Conservation (phyloP, 2,797 vertebrate genomes). For the Lophius americanus region DNA sequence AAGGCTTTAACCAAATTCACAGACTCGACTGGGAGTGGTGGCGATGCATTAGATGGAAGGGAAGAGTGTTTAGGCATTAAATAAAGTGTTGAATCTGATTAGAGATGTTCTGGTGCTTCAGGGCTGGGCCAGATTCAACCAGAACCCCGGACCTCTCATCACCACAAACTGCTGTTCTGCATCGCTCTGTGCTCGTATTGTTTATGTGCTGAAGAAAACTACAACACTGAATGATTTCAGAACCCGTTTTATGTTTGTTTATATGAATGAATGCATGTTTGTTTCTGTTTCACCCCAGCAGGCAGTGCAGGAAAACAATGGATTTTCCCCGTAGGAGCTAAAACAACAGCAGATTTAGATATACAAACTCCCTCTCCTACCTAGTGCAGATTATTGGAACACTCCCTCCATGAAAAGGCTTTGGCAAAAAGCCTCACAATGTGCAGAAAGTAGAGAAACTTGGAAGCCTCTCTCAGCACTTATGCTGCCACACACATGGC, state of each 20-base stretch:
- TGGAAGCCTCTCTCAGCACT: conserved; percentile 51
- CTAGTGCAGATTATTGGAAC: conserved; percentile 64
- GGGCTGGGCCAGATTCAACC: conserved; percentile 50
- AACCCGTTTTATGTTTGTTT: conserved; percentile 4
- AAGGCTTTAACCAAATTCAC: conserved; percentile 1
- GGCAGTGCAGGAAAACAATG: conserved; percentile 67
- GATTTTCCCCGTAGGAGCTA: conserved; percentile 65
- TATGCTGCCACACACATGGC: conserved; percentile 67
- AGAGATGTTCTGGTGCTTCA: conserved; percentile 29
- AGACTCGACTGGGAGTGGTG: conserved; percentile 18
- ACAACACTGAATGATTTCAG: conserved; percentile 12
- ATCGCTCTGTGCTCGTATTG: conserved; percentile 21
- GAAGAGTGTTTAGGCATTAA: conserved; percentile 29
- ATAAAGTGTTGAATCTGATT: conserved; percentile 39
- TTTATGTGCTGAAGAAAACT: conserved; percentile 12
- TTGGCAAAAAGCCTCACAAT: conserved; percentile 37
- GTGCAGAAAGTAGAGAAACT: conserved; percentile 45
- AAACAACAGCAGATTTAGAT: conserved; percentile 68
- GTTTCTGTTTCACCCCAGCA: conserved; percentile 33
- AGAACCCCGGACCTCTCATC: conserved; percentile 53
- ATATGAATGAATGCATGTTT: conserved; percentile 6
- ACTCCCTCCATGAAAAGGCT: conserved; percentile 47
- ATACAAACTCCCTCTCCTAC: conserved; percentile 28
- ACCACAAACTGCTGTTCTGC: conserved; percentile 40
- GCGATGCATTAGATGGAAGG: conserved; percentile 12